Evolutionary conservation across 2,797 vertebrate species (phyloP).

Genomic region (Gallinago nigripennis): DNA sequence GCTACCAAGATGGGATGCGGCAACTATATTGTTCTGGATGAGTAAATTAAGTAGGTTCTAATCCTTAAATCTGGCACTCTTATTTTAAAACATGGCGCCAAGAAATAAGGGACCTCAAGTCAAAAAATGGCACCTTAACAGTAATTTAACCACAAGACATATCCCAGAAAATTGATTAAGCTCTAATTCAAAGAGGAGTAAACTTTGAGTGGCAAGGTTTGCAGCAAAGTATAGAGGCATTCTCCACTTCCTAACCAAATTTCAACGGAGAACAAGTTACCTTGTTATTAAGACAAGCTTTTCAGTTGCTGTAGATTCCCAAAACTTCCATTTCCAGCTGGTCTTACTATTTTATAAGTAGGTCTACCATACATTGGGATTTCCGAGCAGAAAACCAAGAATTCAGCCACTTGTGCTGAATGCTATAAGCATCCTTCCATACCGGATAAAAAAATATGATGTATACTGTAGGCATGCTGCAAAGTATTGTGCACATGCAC

Average conservation of each 20-base stretch:
- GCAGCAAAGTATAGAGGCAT: background rate
- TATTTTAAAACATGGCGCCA: background rate
- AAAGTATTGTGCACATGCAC: background rate
- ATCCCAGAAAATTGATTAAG: background rate
- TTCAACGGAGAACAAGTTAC: background rate
- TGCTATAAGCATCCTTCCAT: background rate
- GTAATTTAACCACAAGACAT: background rate
- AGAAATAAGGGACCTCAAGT: background rate
- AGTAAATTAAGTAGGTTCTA: background rate
- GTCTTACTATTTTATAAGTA: background rate
- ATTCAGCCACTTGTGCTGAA: background rate
- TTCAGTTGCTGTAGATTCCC: background rate
- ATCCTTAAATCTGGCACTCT: background rate
- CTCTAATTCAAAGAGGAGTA: background rate
- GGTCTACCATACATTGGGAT: background rate
- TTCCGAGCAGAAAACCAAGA: background rate
- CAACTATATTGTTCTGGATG: background rate
- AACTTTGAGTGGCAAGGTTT: background rate
- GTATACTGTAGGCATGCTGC: background rate
- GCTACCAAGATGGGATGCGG: background rate
- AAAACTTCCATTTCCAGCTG: background rate
- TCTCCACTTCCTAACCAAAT: background rate
- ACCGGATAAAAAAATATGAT: background rate
- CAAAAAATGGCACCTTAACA: background rate
- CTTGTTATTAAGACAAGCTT: background rate